phyloP scores from a whole-genome alignment of 2,888 invertebrate species.

The Drosophila trichaetosa region DNA sequence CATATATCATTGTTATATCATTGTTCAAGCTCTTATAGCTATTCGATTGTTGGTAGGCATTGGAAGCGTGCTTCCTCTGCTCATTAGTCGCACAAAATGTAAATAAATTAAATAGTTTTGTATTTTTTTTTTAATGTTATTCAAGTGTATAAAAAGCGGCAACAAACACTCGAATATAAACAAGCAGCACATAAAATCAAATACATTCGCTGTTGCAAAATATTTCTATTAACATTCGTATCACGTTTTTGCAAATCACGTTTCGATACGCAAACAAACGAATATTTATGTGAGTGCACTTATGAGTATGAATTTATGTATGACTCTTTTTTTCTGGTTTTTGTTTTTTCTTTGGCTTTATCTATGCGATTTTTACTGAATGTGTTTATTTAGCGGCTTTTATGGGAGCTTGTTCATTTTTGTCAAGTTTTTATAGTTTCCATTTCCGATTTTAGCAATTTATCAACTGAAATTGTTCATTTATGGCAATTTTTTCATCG shows the following conservation, averaged over 20 bases:
- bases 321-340: not conserved
- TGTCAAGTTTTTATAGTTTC: not conserved
- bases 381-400: conserved; percentile 30
- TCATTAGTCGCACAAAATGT: conserved; percentile 30
- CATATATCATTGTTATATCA: not conserved
- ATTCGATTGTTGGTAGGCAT: not conserved
- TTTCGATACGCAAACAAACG: conserved; percentile 54
- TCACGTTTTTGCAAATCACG: conserved; percentile 78
- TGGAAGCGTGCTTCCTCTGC: conserved; percentile 7
- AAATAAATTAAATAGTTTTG: conserved; percentile 40
- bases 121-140: conserved; percentile 22
- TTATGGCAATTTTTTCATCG: conserved; percentile 5
- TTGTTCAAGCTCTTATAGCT: not conserved
- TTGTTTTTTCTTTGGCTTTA: conserved; percentile 13
- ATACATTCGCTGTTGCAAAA: conserved; percentile 22
- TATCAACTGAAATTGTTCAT: conserved; percentile 13
- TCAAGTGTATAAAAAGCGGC: conserved; percentile 20
- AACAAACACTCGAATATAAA: conserved; percentile 27
- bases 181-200: conserved; percentile 21
- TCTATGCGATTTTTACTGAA: conserved; percentile 21
- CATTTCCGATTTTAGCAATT: not conserved
- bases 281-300: conserved; percentile 41
- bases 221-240: conserved; percentile 52
- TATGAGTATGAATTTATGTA: conserved; percentile 28
- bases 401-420: conserved; percentile 14